Base-by-base conservation (phyloP, 2,113 vertebrate species). In the Prionailurus bengalensis region DNA sequence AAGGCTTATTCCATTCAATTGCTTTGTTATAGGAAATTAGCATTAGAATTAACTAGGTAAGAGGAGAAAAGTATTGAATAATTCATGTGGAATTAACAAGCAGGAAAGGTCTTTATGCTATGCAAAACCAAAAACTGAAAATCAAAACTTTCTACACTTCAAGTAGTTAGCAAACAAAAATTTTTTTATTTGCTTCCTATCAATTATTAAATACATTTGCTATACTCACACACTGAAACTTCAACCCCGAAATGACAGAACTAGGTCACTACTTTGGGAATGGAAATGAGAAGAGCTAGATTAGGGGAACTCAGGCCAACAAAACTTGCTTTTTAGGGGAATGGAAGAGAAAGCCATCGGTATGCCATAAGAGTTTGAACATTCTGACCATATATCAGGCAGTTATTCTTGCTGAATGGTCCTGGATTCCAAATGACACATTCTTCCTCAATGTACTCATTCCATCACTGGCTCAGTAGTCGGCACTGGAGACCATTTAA, bases 391-490 rank as follows among this genome's bases (percentile, higher is more conserved):
- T 5, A 19, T 1, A 85, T 65, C 83, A 95, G 91, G 91, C 31
- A 84, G 84, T 95, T 71, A 92, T 95, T 87, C 93, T 96, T 88
- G 90, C n/a, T 89, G 92, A 94, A 86, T 68, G 53, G 80, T 88
- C 39, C 65, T 94, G 93, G 97, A 84, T 78, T 96, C 90, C 84
- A 80, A 92, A 53, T 68, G 87, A 86, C 74, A 96, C 74, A 36
- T 89, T 96, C 71, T 76, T 97, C 86, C 83, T 96, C 89, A 81
- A 73, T 13, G 55, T 58, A 79, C 53, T 96, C 70, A 94, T 68
- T 92, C 97, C 94, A 96, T 74, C 92, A 78, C 55, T 86, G 58
- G 91, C 63, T 97, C 63, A 42, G 95, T 74, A 79, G 74, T 96
- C 80, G 74, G 1, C 51, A 85, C 27, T 73, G 92, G 58, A 97